Conservation (phyloP, 2,888 invertebrate species). For the Buathra laborator region DNA sequence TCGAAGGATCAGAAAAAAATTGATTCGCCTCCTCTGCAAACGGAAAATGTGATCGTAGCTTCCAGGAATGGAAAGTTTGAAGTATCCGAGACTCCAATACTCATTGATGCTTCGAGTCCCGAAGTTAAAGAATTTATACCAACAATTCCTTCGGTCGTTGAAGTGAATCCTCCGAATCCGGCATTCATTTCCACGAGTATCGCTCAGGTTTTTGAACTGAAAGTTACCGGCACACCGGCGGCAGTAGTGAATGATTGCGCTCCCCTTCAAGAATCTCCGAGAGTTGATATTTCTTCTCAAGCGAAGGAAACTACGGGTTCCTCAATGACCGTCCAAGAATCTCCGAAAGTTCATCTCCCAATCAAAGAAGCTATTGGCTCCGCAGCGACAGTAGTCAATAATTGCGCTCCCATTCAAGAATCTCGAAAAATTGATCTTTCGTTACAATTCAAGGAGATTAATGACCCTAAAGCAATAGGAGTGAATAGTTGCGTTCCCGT, state of each 20-base stretch:
- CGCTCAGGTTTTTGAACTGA: slow-evolving; percentile 77
- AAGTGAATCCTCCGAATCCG: background rate
- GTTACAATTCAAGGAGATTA: background rate
- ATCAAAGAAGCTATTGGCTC: slow-evolving; percentile 13
- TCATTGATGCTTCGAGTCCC: background rate
- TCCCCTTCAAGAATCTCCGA: slow-evolving; percentile 26
- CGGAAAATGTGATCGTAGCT: background rate
- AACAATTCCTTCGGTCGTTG: background rate
- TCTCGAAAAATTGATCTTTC: background rate
- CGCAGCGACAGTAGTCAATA: background rate
- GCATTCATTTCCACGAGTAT: slow-evolving; percentile 36
- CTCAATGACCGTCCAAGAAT: slow-evolving; percentile 13
- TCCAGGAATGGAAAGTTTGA: background rate
- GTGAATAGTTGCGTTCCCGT: background rate
- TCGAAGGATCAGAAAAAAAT: background rate
- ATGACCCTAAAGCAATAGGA: background rate
- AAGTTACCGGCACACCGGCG: slow-evolving; percentile 76
- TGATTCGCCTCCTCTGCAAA: background rate
- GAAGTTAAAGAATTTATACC: background rate
- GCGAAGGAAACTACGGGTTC: background rate
- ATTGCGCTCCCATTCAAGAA: slow-evolving; percentile 74
- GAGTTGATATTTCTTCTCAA: background rate
- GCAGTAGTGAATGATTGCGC: slow-evolving; percentile 75
- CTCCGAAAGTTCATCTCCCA: slow-evolving; percentile 49
- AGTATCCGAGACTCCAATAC: background rate